Evolutionary conservation across 2,113 vertebrate genomes (phyloP), one percentile per base, ranked within the genome.

Genomic region (Aythya baeri): DNA sequence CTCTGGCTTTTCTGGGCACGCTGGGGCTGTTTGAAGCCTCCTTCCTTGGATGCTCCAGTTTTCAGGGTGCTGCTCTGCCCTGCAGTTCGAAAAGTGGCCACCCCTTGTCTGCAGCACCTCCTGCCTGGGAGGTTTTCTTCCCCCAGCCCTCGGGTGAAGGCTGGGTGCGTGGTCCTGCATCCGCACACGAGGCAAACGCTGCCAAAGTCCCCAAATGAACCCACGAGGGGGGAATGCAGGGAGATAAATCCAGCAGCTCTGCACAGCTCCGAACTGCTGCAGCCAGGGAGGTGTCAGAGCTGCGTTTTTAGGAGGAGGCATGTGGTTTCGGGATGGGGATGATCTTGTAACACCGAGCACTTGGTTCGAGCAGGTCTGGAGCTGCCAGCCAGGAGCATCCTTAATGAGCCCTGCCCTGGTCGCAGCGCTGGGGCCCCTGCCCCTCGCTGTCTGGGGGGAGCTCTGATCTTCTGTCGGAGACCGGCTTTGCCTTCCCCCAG

Each of bases 221-320:
- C 46, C 26, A 14, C 12, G 10, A 3, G 0, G 1, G n/a, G 77
- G 86, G 23, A 59, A 29, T 0, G 22, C 31, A 17, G 26, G 14
- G 8, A 11, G 50, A 23, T 2, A 43, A 20, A 11, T n/a, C 8
- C 31, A 20, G 32, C 6, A 4, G 0, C 62, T 25, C 52, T 1
- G 1, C 49, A 11, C 9, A 82, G 25, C 29, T 67, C 61, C 9
- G 72, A 32, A n/a, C 7, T 0, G 3, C 10, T 29, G 2, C 4
- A 11, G 9, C 25, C 2, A 23, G 20, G 5, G 12, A 32, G 63
- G 7, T 7, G 6, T 5, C 34, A 22, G 67, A 55, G 1, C 23
- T 9, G 0, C 0, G 0, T 4, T 70, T 72, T 22, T 1, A 14
- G 82, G 15, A 71, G 32, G 25, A 6, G 3, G 38, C 0, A 1